A percentile compares a stretch with the other conserved stretches of the same genome.
These are phyloP conservation scores for Alentia gelatinosa DNA, from an alignment of 2,888 invertebrate genomes.

Conservation along the genomic window DNA sequence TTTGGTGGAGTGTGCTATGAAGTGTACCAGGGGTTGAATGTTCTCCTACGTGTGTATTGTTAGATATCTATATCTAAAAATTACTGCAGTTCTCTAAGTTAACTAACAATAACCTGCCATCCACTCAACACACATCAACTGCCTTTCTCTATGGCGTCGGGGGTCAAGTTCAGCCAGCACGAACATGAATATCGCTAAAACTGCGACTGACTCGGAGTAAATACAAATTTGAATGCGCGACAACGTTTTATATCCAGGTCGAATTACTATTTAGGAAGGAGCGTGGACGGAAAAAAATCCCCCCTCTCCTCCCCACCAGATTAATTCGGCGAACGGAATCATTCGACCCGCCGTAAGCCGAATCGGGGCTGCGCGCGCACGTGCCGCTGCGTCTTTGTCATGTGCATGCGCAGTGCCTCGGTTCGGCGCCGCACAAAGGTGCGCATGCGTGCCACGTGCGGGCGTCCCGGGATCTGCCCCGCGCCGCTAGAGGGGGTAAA, in stretches of 20 bases:
- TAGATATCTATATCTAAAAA: neutral
- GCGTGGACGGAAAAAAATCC: conserved; percentile 29
- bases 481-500: neutral
- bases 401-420: neutral
- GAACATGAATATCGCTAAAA: neutral
- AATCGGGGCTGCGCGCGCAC: conserved; percentile 44
- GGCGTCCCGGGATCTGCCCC: conserved; percentile 4
- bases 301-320: neutral
- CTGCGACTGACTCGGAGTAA: neutral
- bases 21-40: neutral
- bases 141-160: neutral
- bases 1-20: neutral
- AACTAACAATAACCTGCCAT: neutral
- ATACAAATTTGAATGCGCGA: conserved; percentile 23
- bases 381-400: conserved; percentile 32
- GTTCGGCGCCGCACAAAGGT: conserved; percentile 7
- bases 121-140: neutral
- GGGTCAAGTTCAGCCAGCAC: neutral
- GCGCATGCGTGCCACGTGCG: conserved; percentile 42
- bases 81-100: neutral
- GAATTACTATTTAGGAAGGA: conserved; percentile 27
- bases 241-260: conserved; percentile 23
- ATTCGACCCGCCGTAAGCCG: conserved; percentile 16
- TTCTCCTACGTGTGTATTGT: neutral
- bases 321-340: conserved; percentile 21